Percentiles rank a stretch among this genome's conserved stretches.
These are phyloP conservation scores for Gobionotothen gibberifrons DNA, from an alignment of 2,797 vertebrate genomes.

Conservation along the genomic window DNA sequence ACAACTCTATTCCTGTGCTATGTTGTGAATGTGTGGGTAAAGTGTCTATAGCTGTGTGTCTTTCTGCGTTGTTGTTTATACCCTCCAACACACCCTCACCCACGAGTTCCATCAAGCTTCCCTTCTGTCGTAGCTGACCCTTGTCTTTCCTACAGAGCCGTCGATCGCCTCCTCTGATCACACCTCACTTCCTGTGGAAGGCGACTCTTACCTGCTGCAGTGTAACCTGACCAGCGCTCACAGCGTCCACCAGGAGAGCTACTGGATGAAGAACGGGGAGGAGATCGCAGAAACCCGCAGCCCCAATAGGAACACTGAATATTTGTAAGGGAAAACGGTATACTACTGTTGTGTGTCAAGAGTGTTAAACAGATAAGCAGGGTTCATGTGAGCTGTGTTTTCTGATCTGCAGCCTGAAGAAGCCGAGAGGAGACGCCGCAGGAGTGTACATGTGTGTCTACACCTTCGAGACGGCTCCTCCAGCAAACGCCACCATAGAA, in stretches of 20 bases:
- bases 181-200: conserved; percentile 77
- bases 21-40: conserved; percentile 8
- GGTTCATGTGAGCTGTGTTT: conserved; percentile 38
- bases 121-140: conserved; percentile 43
- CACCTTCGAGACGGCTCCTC: conserved; percentile 84
- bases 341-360: background rate
- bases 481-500: conserved; percentile 93
- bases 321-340: conserved; percentile 82
- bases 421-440: conserved; percentile 90
- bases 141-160: conserved; percentile 88
- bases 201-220: conserved; percentile 84
- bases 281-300: conserved; percentile 86
- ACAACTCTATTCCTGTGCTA: conserved; percentile 22
- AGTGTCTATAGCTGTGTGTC: conserved; percentile 6
- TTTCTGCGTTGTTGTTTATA: conserved; percentile 19
- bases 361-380: background rate
- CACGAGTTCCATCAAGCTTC: conserved; percentile 17
- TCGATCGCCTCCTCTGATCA: conserved; percentile 89
- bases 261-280: conserved; percentile 95
- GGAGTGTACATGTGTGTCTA: conserved; percentile 95
- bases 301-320: conserved; percentile 82
- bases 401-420: conserved; percentile 86
- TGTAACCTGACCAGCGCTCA: conserved; percentile 92
- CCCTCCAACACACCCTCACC: conserved; percentile 28
- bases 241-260: conserved; percentile 80